Evolutionary conservation across 2,797 vertebrate genomes (phyloP).

Genomic region (Choloepus didactylus): DNA sequence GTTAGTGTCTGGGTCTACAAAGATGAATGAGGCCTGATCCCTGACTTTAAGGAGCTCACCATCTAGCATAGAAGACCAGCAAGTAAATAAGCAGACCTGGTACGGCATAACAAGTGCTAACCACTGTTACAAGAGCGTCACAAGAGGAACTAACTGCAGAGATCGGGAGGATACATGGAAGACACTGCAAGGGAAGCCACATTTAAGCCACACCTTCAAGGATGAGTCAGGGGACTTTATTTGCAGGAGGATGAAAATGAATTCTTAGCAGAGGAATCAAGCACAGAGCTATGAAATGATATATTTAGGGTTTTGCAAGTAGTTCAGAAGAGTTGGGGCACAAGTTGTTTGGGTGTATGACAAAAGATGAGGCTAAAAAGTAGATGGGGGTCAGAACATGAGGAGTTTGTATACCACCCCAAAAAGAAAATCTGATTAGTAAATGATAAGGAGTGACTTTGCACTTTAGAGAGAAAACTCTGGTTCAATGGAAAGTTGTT

Average conservation of each 20-base stretch:
- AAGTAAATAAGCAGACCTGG: neutral
- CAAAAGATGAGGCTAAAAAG: neutral
- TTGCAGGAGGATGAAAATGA: neutral
- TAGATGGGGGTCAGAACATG: slow-evolving; percentile 15
- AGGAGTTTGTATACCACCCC: neutral
- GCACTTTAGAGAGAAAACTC: neutral
- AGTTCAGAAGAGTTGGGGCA: neutral
- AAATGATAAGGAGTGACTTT: neutral
- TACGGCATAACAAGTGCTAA: neutral
- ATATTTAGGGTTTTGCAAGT: neutral
- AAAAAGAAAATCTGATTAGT: neutral
- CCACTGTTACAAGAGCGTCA: neutral
- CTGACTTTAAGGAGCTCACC: neutral
- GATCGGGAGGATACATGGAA: neutral
- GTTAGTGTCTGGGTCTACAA: slow-evolving; percentile 13
- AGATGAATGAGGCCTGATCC: neutral
- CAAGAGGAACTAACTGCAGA: neutral
- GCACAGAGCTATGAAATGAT: neutral
- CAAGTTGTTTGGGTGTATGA: neutral
- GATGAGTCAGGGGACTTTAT: neutral
- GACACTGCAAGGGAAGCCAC: neutral
- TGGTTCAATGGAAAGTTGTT: slow-evolving; percentile 12
- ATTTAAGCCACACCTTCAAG: neutral
- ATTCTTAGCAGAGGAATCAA: slow-evolving; percentile 28
- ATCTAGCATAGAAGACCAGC: neutral